Conservation (phyloP, 2,888 invertebrate genomes). For the Ormyrus nitidulus region DNA sequence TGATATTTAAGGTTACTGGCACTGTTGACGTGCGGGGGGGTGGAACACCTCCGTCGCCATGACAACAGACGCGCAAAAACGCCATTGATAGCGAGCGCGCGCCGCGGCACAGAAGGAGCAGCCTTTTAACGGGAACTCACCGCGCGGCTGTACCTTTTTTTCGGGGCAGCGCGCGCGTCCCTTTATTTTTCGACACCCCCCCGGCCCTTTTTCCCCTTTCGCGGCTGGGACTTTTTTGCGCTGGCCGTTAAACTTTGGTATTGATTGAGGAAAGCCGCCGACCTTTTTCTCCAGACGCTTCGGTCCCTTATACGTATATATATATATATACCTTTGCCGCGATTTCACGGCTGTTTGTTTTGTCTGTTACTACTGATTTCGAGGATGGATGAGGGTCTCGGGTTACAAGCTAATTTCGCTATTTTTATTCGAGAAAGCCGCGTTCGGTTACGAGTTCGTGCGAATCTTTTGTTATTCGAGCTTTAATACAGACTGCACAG, state of each 20-base stretch:
- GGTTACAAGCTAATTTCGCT: no score
- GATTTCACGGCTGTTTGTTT: neutral
- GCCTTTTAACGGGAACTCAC: conserved; percentile 29
- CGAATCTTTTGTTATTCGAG: no score
- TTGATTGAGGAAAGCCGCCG: conserved; percentile 1
- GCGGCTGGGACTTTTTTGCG: neutral
- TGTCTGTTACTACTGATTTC: conserved; percentile 28
- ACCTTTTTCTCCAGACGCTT: neutral
- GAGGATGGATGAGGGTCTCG: neutral
- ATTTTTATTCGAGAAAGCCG: no score
- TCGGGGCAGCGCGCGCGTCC: no score
- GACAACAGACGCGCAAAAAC: conserved; percentile 71
- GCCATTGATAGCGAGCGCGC: conserved; percentile 63
- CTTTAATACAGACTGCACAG: no score
- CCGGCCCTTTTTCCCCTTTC: neutral
- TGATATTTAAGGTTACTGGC: conserved; percentile 60
- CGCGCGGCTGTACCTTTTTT: no score
- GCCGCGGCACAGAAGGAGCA: conserved; percentile 20
- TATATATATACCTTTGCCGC: neutral
- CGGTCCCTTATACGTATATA: no score
- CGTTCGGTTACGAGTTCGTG: no score
- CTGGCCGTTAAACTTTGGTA: neutral
- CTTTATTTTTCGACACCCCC: neutral
- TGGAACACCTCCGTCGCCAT: conserved; percentile 64
- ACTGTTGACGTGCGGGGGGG: conserved; percentile 56